Evolutionary conservation across 2,888 invertebrate species (phyloP), one percentile per base, ranked within the genome.

Genomic region (Athetis lepigone): DNA sequence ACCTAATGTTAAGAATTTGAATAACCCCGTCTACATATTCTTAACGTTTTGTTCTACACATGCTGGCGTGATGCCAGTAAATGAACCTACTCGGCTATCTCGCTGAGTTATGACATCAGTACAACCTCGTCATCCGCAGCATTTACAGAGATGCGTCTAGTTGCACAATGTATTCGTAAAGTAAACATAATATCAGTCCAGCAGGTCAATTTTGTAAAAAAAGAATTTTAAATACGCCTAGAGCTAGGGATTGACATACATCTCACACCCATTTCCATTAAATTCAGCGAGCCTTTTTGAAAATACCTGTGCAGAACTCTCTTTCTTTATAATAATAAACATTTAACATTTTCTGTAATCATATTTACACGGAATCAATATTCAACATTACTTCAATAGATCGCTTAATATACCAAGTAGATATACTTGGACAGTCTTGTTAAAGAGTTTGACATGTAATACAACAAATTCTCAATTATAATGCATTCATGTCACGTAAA

Each of bases 401-500:
- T n/a, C n/a, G n/a, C n/a, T n/a, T n/a, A n/a, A n/a, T n/a, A n/a
- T n/a, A n/a, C n/a, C n/a, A n/a, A n/a, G n/a, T 23, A 13, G 6
- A 2, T 25, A 36, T 16, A n/a, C 29, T 37, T 52, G 27, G 1
- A 51, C 33, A 64, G 13, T 49, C 55, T 51, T 40, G 19, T 25
- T 51, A 16, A 23, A n/a, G 21, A 21, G 42, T 18, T 60, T 37
- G 51, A 23, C 54, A 49, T 51, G 56, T 21, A 16, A 49, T 46
- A n/a, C 57, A 56, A 55, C 33, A 37, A 43, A 55, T 49, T 60
- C n/a, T 25, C 50, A 16, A 73, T 77, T 64, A 56, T 80, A 72
- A 76, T 77, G 81, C 77, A 87, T 85, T 89, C 86, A 58, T 77
- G 81, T 85, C 87, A 88, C 85, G 87, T 82, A 70, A 79, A 84